phyloP scores from a whole-genome alignment of 1,140 invertebrate genomes.

The Drosophila ambigua region DNA sequence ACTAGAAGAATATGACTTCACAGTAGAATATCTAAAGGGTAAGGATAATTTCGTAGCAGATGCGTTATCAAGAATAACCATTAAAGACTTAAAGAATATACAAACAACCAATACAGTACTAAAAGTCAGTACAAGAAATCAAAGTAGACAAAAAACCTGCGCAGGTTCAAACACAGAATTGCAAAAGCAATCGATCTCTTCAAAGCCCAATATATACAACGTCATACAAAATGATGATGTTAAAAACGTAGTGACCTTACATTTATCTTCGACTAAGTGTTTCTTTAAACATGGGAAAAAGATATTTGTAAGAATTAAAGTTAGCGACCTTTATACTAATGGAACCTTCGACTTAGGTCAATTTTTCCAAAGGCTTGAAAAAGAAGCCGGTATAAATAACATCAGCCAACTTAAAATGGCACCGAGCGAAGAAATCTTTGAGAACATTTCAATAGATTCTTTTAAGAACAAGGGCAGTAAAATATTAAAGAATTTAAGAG shows the following conservation, averaged over 20 bases:
- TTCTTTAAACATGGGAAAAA: too few species aligned
- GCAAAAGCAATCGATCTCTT: neutral
- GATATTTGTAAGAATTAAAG: too few species aligned
- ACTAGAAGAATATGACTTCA: slow-evolving; percentile 74
- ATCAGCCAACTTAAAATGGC: neutral
- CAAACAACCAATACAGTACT: too few species aligned
- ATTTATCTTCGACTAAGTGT: too few species aligned
- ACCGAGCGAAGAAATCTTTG: too few species aligned
- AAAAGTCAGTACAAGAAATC: slow-evolving; percentile 18
- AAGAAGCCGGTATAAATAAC: neutral
- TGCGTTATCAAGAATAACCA: slow-evolving; percentile 15
- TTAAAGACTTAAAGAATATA: too few species aligned
- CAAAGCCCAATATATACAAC: neutral
- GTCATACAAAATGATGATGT: neutral
- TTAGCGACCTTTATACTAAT: too few species aligned
- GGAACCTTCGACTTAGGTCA: too few species aligned
- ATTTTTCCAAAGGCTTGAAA: neutral
- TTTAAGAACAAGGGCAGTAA: too few species aligned
- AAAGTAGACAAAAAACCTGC: neutral
- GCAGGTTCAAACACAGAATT: neutral
- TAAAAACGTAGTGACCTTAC: too few species aligned
- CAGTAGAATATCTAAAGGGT: slow-evolving; percentile 51
- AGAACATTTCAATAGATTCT: too few species aligned
- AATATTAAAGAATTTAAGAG: too few species aligned
- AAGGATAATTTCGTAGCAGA: slow-evolving; percentile 35